phyloP scores from a whole-genome alignment of 2,797 vertebrate genomes.

The Sebastes dallii region DNA sequence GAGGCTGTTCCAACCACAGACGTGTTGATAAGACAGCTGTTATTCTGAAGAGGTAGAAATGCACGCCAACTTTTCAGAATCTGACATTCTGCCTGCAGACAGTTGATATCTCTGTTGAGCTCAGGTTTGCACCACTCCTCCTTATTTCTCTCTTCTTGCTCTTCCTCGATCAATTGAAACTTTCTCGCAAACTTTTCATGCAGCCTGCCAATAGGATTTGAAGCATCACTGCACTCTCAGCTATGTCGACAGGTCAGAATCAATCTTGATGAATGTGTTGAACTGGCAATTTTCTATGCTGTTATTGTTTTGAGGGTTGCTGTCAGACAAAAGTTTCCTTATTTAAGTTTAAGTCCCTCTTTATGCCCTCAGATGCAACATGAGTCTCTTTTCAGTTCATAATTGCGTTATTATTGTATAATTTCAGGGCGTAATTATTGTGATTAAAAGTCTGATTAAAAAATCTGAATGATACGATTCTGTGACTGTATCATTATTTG shows the following conservation, averaged over 20 bases:
- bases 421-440: conserved; percentile 24
- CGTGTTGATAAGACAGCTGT: conserved; percentile 28
- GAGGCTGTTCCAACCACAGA: conserved; percentile 1
- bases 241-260: conserved; percentile 49
- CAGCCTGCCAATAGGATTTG: conserved; percentile 32
- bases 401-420: not conserved
- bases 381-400: not conserved
- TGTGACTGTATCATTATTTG: not conserved
- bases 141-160: not conserved
- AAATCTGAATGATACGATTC: not conserved
- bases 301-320: not conserved
- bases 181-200: conserved; percentile 32
- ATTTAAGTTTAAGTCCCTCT: not conserved
- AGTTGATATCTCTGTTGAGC: conserved; percentile 46
- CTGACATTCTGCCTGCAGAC: conserved; percentile 60
- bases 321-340: not conserved
- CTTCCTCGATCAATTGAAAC: conserved; percentile 20
- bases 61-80: conserved; percentile 32
- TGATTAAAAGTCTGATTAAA: conserved; percentile 38
- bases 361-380: not conserved
- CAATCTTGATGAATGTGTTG: conserved; percentile 50
- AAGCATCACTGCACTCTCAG: conserved; percentile 32
- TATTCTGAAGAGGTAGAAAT: conserved; percentile 41
- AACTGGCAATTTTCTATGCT: conserved; percentile 20
- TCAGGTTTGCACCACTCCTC: conserved; percentile 13